Base-by-base conservation (phyloP, 2,113 vertebrate species). In the Lampris megalopsis region DNA sequence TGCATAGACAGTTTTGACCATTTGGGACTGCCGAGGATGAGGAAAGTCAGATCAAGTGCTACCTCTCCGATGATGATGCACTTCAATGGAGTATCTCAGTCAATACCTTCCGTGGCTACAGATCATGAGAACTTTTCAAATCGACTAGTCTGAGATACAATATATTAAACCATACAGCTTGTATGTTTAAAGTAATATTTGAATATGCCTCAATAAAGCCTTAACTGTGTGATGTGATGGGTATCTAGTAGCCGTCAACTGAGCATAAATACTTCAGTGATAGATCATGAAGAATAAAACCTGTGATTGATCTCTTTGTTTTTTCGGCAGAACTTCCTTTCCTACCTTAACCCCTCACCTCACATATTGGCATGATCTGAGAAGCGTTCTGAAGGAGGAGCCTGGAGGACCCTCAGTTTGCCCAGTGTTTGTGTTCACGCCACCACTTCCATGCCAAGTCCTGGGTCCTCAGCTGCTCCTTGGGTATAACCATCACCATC, bases 261-360 rank as follows among this genome's bases (percentile, higher is more conserved):
- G 24, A 24, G 24, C 24, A 24, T 24, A 50, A 41, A 5, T n/a
- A 13, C 42, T 13, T 40, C 45, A 36, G 43, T 41, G 2, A 62
- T 3, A 9, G 50, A 47, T 59, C 11, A 54, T 45, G 3, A 11
- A 45, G 40, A 42, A 71, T 63, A 60, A 1, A 60, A 41, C 4
- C 52, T 40, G 5, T 71, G n/a, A 65, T 47, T 37, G 0, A 50
- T n/a, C 47, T 56, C 13, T 53, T n/a, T 36, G 43, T 68, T 73
- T 57, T 8, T 42, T 85, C 68, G 87, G 49, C 89, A 94, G 93
- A 89, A 77, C 69, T 67, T 82, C 78, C 80, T 83, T 65, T 85
- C 86, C 87, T 71, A 82, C 82, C 72, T 80, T 73, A 85, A 80
- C 80, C 87, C 87, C 68, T 84, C 76, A 88, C 80, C 71, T 73